phyloP scores from a whole-genome alignment of 2,113 vertebrate species.

The Ceuthmochares aereus region DNA sequence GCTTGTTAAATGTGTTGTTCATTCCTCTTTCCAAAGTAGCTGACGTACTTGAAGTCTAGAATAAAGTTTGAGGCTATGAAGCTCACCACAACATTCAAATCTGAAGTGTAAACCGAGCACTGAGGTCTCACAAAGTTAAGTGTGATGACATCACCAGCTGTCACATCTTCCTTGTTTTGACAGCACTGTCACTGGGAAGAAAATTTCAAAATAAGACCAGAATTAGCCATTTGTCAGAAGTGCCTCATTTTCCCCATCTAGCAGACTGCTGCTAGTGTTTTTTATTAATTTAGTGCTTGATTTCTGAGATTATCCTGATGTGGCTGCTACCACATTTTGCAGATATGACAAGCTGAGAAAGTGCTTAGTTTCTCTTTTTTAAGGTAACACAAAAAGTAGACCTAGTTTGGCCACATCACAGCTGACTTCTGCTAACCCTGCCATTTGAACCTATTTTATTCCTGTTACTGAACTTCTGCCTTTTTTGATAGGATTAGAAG shows the following conservation, averaged over 20 bases:
- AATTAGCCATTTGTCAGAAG: background rate
- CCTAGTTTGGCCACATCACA: background rate
- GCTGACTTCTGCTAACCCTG: background rate
- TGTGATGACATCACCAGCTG: background rate
- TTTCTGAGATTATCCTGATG: background rate
- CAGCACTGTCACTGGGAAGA: background rate
- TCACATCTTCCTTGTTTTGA: background rate
- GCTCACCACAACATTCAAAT: background rate
- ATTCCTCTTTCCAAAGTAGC: background rate
- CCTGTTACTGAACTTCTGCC: background rate
- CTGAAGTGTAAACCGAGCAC: background rate
- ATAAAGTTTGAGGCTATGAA: background rate
- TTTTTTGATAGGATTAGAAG: background rate
- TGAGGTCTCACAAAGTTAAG: background rate
- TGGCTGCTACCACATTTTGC: background rate
- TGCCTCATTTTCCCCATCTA: background rate
- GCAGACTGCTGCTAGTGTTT: background rate
- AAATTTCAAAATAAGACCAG: background rate
- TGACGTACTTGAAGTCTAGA: background rate
- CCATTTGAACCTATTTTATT: background rate
- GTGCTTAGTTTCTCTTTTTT: background rate
- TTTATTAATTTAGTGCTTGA: accelerated
- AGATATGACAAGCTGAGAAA: background rate
- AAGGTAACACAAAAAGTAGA: background rate
- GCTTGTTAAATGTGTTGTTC: background rate